Evolutionary conservation across 2,888 invertebrate species (phyloP), one percentile per base, ranked within the genome.

Genomic region (Achlya flavicornis): DNA sequence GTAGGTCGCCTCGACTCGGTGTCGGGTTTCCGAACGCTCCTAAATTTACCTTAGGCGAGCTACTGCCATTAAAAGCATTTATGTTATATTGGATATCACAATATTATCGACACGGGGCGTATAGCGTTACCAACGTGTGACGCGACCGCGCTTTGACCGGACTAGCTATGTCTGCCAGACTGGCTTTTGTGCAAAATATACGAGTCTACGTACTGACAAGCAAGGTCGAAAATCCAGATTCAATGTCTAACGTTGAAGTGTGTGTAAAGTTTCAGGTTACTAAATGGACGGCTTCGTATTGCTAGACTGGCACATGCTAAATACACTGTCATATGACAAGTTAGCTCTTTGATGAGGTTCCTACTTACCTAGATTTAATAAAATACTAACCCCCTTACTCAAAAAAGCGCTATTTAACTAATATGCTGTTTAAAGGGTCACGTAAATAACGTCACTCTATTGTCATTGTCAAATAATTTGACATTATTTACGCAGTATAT

Each of bases 51-150:
- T 92, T 91, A 81, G 86, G 78, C 80, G 74, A 80, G 88, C 89
- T 89, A 84, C 88, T 84, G 90, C 89, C 92, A 90, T 91, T 92
- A 92, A 92, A 92, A 92, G 92, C 92, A 87, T 92, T 92, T 90
- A 90, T 87, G 89, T 88, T 88, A 86, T 90, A 91, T 89, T 89
- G 86, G 86, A 87, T 92, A 88, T 88, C 91, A 86, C 84, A 85
- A 86, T 87, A 87, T 90, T 83, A 88, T 87, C 84, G 84, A 79
- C 78, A 76, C 48, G 63, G 61, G 70, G 65, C 70, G 75, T 77
- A 64, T 86, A 74, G 68, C 62, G 79, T 87, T 87, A 85, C 84
- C n/a, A 59, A 19, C 33, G 60, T 60, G 69, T 77, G 76, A 69
- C 76, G 41, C 74, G 70, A 48, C 68, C 62, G 64, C 64, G 64